Evolutionary conservation across 1,140 invertebrate species (phyloP), one percentile per base, ranked within the genome.

Genomic region (Aphidius gifuensis): DNA sequence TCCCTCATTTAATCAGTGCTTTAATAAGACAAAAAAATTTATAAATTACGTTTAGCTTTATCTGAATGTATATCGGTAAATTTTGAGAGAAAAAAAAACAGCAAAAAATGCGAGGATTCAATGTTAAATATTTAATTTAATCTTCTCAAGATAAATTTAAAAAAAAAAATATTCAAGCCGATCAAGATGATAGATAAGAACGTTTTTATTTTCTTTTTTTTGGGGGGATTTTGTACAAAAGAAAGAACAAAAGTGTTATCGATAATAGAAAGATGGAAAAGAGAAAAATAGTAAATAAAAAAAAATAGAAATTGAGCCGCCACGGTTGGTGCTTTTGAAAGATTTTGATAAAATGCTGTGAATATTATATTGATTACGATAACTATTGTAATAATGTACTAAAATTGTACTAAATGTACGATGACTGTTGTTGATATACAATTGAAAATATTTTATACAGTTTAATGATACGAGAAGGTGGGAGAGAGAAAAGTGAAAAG

Each of bases 1-100:
- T 80, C 77, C 79, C 79, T 78, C 76, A 73, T 75, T 79, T 80
- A 80, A 81, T 78, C 79, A 81, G 79, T 81, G 79, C 79, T 81
- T 81, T 81, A 80, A 79, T 76, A 79, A 74, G 72, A 67, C 40
- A 65, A 58, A 60, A 49, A 47, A 54, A 55, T n/a, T n/a, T 7
- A 61, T 16, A 61, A 64, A 63, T 53, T 77, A 78, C 70, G 72
- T 77, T 78, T 68, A 68, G 64, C 66, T 68, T 63, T 64, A 66
- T 62, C 64, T 65, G 53, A 53, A 61, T 61, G 61, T 65, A 65
- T 64, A 64, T 64, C 60, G 55, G 59, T 61, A 64, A 64, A 32
- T 32, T 32, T 64, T 61, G 49, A 49, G 40, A 49, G 45, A 51
- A 21, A 53, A 64, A 32, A 32, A 3, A 23, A 23, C 23, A 23